phyloP scores from a whole-genome alignment of 1,140 invertebrate species.

The Brachionus sp. region DNA sequence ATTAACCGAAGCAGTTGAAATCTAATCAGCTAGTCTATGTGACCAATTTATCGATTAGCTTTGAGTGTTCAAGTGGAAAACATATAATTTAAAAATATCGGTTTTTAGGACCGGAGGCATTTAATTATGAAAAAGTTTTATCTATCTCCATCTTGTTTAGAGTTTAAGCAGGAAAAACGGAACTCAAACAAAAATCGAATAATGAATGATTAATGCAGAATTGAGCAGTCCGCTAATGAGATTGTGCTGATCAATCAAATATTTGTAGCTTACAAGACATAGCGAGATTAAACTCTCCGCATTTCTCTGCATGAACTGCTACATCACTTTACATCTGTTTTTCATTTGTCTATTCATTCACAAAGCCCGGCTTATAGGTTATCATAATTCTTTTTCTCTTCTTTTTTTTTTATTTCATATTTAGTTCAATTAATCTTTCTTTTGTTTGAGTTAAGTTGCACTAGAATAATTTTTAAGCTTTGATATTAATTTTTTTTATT shows the following conservation, averaged over 20 bases:
- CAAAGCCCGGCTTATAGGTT: not conserved
- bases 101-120: not conserved
- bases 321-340: not conserved
- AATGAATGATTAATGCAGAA: not conserved
- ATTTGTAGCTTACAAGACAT: not conserved
- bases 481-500: not conserved
- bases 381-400: not conserved
- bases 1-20: not conserved
- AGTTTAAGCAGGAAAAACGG: not conserved
- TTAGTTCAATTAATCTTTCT: not conserved
- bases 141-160: not conserved
- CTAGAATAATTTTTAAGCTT: not conserved
- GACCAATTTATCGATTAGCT: not conserved
- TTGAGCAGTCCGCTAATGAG: not conserved
- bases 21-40: not conserved
- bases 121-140: not conserved
- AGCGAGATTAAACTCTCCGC: not conserved
- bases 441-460: not conserved
- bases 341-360: not conserved
- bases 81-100: not conserved
- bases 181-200: not conserved
- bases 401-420: not conserved
- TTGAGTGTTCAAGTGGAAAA: not conserved
- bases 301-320: not conserved
- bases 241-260: not conserved